phyloP scores from a whole-genome alignment of 2,888 invertebrate genomes.

The Epinotia brunnichana region DNA sequence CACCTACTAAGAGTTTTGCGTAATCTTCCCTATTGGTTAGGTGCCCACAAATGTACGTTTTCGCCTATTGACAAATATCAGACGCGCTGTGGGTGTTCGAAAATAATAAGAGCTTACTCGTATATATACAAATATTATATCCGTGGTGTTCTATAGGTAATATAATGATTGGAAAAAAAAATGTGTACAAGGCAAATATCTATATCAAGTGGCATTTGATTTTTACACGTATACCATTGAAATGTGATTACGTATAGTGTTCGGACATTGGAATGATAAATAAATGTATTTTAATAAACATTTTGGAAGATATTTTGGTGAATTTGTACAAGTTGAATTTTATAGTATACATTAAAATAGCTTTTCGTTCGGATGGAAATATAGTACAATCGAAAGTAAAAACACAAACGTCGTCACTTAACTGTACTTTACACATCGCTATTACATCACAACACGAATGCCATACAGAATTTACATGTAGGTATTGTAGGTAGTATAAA shows the following conservation, averaged over 20 bases:
- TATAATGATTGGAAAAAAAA: neutral
- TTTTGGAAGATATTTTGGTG: conserved; percentile 26
- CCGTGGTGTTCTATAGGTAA: neutral
- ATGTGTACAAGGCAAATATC: neutral
- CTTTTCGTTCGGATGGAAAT: neutral
- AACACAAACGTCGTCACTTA: neutral
- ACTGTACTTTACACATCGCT: neutral
- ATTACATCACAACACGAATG: neutral
- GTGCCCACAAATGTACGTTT: too few species aligned
- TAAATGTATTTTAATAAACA: neutral
- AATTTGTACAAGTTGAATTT: conserved; percentile 17
- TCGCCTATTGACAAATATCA: too few species aligned
- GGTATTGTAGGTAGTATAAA: too few species aligned
- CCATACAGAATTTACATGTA: neutral
- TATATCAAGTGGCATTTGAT: neutral
- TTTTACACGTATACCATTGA: neutral
- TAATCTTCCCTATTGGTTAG: too few species aligned
- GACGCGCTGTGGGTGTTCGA: too few species aligned
- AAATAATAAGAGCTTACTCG: neutral
- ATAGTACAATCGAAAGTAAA: neutral
- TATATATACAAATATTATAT: neutral
- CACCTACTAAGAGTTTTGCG: too few species aligned
- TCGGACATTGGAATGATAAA: conserved; percentile 23
- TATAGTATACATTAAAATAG: conserved; percentile 4
- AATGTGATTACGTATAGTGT: neutral